Evolutionary conservation across 2,888 invertebrate genomes (phyloP), one percentile per base, ranked within the genome.

Genomic region (Leptopilina myrica): DNA sequence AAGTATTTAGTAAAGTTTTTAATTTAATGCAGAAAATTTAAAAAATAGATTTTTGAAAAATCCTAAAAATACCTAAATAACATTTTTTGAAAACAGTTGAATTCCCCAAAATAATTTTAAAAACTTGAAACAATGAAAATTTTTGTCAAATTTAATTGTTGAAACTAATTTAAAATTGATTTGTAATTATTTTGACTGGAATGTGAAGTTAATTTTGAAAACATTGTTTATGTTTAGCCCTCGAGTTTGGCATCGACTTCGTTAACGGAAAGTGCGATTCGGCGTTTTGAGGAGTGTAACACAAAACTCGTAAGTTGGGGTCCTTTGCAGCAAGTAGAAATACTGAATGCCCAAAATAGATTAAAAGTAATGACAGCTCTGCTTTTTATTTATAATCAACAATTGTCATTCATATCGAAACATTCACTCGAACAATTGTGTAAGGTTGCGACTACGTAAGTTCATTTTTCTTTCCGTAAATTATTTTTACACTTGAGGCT

Each of bases 231-330:
- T 81, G 92, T 92, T 26, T 91, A 96, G 96, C 97, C 96, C 8
- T 93, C 94, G 85, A 96, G 95, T 86, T 92, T 96, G 87, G 96
- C 96, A 80, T 94, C 96, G 67, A 95, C 96, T 81, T 96, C 96
- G 83, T 93, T 97, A 81, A 96, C 97, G 43, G 97, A 98, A 92
- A 96, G 96, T 89, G 96, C 97, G 73, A 93, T 98, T 78, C 93
- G 97, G 33, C 94, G 97, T 80, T 96, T 97, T 94, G 98, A 98
- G 91, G 97, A 97, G 89, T 96, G 97, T 88, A 97, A 97, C 87
- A 96, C 96, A 64, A 96, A 97, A 88, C 94, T 96, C 82, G 96
- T 98, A 66, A 96, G 95, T 88, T 97, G 98, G 96, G 98, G 98
- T 0, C 98, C 98, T 12, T 93, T 97, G 86, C 95, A 97, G 14